Evolutionary conservation across 2,113 vertebrate species (phyloP).

Genomic region (Neolamprologus kungweensis): DNA sequence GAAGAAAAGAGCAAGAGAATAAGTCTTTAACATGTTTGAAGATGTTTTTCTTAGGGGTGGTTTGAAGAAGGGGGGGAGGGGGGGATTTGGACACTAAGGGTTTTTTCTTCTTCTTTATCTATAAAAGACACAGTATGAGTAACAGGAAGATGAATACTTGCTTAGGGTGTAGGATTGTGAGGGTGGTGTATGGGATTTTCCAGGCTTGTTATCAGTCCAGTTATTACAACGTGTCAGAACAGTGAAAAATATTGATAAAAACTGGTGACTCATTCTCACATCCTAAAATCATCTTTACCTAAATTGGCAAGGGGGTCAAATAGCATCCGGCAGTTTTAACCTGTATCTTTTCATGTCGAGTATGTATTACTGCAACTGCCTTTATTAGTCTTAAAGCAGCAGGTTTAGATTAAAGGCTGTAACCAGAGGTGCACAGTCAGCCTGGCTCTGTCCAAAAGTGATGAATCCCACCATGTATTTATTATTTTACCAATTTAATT

Average conservation of each 20-base stretch:
- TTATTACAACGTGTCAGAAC: not conserved
- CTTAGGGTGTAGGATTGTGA: conserved; percentile 46
- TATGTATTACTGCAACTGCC: not conserved
- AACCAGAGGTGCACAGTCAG: not conserved
- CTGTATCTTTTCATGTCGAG: not conserved
- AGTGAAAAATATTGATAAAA: not conserved
- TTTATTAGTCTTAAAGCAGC: not conserved
- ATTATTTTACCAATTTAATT: not conserved
- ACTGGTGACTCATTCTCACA: not conserved
- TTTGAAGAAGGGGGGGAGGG: not conserved
- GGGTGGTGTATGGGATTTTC: conserved; percentile 15
- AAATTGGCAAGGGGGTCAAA: not conserved
- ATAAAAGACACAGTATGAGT: conserved; percentile 55
- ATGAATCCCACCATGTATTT: not conserved
- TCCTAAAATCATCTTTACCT: not conserved
- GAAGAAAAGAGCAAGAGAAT: not conserved
- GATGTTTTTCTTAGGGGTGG: not conserved
- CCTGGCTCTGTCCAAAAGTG: not conserved
- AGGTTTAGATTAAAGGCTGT: not conserved
- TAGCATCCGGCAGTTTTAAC: not conserved
- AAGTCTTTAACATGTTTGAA: conserved; percentile 23
- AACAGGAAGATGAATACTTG: conserved; percentile 57
- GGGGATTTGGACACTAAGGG: not conserved
- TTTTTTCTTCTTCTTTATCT: conserved; percentile 33
- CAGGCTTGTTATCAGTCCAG: conserved; percentile 25